Base-by-base conservation (phyloP, 2,888 invertebrate genomes). In the Subacronicta megacephala region DNA sequence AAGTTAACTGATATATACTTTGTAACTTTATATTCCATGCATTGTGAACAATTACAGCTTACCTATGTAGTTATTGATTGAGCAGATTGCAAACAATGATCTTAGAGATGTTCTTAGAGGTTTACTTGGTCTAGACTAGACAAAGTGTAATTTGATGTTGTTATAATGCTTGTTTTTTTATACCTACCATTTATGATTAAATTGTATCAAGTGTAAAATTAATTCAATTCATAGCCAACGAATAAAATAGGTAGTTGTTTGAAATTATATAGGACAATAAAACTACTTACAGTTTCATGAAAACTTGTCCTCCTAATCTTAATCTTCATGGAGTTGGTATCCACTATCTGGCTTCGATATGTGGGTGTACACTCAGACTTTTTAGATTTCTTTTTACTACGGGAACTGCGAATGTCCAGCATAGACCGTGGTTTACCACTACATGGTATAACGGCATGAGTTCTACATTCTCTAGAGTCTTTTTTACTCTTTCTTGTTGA, bases 301-400 rank as follows among this genome's bases (percentile, higher is more conserved):
- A 84, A 73, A 80, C 85, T 92, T 78, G 96, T 96, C 88, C 96
- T 96, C 84, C 95, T 95, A 76, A 96, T 96, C 80, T 96, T 95
- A 79, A 96, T 95, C 87, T 96, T 96, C 80, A 96, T 96, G 60
- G 96, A 96, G 81, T 89, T 90, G 64, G 95, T 95, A 80, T 96
- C 96, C 72, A 96, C 95, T 75, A 95, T 95, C 87, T 95, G 95
- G 83, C 95, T 95, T 72, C 93, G 94, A 88, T 95, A 95, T 73
- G 94, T 95, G 73, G 93, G 80, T 62, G 84, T 83, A 75, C 82
- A 78, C 61, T 91, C 91, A 74, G 84, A 83, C 81, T 92, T 93
- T 82, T 91, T 93, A 5, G 90, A 90, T 78, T 94, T 93, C 85
- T 92, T 93, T 89, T 93, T 94, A 82, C 89, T 93, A 80, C 88